These are phyloP conservation scores for Daktulosphaira vitifoliae DNA, from an alignment of 1,140 invertebrate species.

Conservation along the genomic window DNA sequence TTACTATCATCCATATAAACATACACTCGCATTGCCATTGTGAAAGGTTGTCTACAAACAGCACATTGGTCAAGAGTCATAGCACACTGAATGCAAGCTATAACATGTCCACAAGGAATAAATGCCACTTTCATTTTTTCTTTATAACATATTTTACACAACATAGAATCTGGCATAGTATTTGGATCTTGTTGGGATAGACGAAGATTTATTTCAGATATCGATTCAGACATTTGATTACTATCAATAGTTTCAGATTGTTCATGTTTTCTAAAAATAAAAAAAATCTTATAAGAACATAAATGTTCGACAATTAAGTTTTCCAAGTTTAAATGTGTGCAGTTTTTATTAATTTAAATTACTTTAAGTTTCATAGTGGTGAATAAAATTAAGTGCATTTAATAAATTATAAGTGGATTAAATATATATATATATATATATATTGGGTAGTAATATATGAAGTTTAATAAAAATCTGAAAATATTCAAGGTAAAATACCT, in stretches of 20 bases:
- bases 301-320: no score
- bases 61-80: constrained; percentile 67
- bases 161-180: constrained; percentile 6
- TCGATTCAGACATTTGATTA: neutral
- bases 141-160: constrained; percentile 66
- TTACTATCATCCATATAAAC: constrained; percentile 47
- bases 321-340: no score
- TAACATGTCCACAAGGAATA: constrained; percentile 79
- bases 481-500: constrained; percentile 28
- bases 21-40: constrained; percentile 66
- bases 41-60: constrained; percentile 65
- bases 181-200: neutral
- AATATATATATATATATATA: no score
- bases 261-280: neutral
- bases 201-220: neutral
- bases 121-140: constrained; percentile 76
- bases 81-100: constrained; percentile 76
- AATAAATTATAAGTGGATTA: no score
- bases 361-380: no score
- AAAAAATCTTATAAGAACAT: neutral
- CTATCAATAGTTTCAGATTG: neutral
- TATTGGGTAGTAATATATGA: no score
- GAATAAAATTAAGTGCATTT: no score
- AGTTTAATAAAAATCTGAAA: neutral
- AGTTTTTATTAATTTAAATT: no score